Base-by-base conservation (phyloP, 2,888 invertebrate genomes). In the Ellobium chinense region DNA sequence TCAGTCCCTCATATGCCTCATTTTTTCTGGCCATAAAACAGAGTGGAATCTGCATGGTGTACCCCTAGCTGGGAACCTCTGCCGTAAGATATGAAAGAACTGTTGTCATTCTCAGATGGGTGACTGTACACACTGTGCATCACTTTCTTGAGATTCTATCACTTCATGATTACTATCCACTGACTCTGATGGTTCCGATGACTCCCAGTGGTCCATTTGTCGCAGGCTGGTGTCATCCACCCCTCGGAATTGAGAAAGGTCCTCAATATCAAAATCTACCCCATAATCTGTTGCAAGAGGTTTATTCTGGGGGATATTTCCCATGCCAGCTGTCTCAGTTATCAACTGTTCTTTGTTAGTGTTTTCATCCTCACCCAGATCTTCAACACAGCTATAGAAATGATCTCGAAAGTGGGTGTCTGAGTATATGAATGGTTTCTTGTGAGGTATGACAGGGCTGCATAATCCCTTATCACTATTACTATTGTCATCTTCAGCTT, bases 351-450 rank as follows among this genome's bases (percentile, higher is more conserved):
- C 7, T 18, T 46, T 46, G 46, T 46, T n/a, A 46, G 46, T 46
- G 9, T 18, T 46, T 46, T 46, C 46, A 46, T 18, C 46, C 2
- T 54, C 3, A 21, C 69, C 14, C 29, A 5, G 14, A 2, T 31
- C 54, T n/a, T 37, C 72, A 56, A 36, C 37, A 72, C 72, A 72
- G 36, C 56, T 70, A 27, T 56, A 3, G n/a, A 56, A 70, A 58
- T 34, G n/a, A n/a, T 70, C 56, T 9, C 4, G 31, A 29, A 24
- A n/a, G 37, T 36, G 27, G 14, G 56, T 72, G 24, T 24, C 36
- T 36, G 60, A 60, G 4, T 72, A 12, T 36, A 14, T 58, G 27
- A 72, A 27, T 58, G 29, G 24, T n/a, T 27, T 56, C 37, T 60
- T 58, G 18, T 72, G 34, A 1, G 72, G 56, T 34, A 34, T 34